phyloP scores from a whole-genome alignment of 2,797 vertebrate genomes.

The Dallia pectoralis region DNA sequence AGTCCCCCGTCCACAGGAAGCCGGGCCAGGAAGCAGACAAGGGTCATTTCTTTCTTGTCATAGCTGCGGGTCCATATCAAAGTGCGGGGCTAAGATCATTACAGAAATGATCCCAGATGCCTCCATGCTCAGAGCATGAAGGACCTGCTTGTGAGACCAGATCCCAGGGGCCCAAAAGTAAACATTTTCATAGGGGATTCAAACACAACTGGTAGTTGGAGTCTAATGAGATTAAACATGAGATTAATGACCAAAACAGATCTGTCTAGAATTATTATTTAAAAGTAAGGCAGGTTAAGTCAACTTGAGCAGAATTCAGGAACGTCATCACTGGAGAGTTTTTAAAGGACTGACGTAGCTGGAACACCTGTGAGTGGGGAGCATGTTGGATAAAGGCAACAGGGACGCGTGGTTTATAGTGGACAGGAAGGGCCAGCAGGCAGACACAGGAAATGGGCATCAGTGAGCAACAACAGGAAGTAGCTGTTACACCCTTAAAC shows the following conservation, averaged over 20 bases:
- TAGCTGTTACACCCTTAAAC: not conserved
- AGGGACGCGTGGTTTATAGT: conserved; percentile 28
- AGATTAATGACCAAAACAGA: not conserved
- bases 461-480: conserved; percentile 59
- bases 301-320: not conserved
- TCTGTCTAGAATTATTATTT: not conserved
- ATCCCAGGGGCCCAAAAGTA: not conserved
- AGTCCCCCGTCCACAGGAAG: conserved; percentile 35
- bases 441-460: conserved; percentile 63
- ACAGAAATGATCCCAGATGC: conserved; percentile 50
- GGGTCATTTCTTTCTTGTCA: conserved; percentile 14
- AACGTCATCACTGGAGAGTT: not conserved
- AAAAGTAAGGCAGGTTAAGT: not conserved
- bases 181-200: not conserved
- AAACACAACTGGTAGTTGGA: not conserved
- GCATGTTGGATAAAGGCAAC: conserved; percentile 32
- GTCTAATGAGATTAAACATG: not conserved
- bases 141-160: conserved; percentile 17
- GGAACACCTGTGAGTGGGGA: conserved; percentile 36
- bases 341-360: not conserved
- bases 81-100: conserved; percentile 52
- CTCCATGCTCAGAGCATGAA: conserved; percentile 4
- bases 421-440: conserved; percentile 56
- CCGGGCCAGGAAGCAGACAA: conserved; percentile 34
- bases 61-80: conserved; percentile 53